Conservation (phyloP, 2,113 vertebrate genomes). For the Corydoras sp. region DNA sequence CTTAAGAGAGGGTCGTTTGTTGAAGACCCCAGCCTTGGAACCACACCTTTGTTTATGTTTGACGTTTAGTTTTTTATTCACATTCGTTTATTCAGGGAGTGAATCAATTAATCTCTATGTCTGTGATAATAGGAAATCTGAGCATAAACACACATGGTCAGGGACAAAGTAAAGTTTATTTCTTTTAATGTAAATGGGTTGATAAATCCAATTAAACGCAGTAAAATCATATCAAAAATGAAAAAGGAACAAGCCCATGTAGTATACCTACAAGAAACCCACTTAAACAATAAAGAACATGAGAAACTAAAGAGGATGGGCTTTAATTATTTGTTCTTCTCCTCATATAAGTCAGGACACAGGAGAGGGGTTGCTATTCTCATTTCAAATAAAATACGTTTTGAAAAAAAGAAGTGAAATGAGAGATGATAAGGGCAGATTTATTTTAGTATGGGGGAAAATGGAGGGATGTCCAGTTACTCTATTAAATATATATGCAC, state of each 20-base stretch:
- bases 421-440: neutral
- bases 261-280: constrained; percentile 21
- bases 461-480: neutral
- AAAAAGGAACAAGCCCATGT: constrained; percentile 25
- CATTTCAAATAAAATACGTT: neutral
- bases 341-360: neutral
- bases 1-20: constrained; percentile 3
- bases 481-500: neutral
- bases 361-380: neutral
- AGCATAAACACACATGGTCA: constrained; percentile 9
- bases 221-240: constrained; percentile 27
- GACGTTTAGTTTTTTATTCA: neutral
- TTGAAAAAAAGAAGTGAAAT: neutral
- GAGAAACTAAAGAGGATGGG: neutral
- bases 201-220: constrained; percentile 25
- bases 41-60: neutral
- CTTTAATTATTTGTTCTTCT: neutral
- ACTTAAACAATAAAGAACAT: too few relatives aligned
- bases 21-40: constrained; percentile 21
- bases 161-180: constrained; percentile 21
- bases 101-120: neutral
- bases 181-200: constrained; percentile 37
- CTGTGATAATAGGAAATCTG: neutral
- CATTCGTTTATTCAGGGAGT: constrained; percentile 22
- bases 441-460: neutral